Percentiles rank a stretch among this genome's conserved stretches.
phyloP scores from a whole-genome alignment of 1,140 invertebrate genomes.

The Nomia melanderi region DNA sequence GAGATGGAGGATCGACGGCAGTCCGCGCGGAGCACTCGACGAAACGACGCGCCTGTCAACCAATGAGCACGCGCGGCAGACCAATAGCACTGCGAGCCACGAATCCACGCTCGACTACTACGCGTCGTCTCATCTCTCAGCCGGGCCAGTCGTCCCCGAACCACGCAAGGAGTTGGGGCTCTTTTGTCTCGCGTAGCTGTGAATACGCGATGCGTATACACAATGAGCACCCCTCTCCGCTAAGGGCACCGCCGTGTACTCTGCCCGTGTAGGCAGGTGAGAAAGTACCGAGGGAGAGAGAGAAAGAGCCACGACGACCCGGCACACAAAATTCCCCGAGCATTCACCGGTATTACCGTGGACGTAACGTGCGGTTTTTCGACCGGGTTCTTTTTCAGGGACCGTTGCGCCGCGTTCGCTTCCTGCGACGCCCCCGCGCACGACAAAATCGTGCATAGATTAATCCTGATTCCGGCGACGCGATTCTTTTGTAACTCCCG shows the following conservation, averaged over 20 bases:
- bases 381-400: conserved; percentile 44
- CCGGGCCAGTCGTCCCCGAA: conserved; percentile 64
- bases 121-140: conserved; percentile 49
- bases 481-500: conserved; percentile 4
- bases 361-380: conserved; percentile 59
- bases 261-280: conserved; percentile 70
- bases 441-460: conserved; percentile 42
- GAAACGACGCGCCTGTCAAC: conserved; percentile 31
- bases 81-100: conserved; percentile 54
- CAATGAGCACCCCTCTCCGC: conserved; percentile 64
- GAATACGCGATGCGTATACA: conserved; percentile 75
- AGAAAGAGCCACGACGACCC: not conserved
- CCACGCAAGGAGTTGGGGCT: conserved; percentile 74
- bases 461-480: conserved; percentile 40
- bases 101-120: conserved; percentile 48
- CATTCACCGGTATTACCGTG: conserved; percentile 48
- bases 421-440: not conserved
- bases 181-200: conserved; percentile 76
- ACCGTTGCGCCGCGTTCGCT: conserved; percentile 14
- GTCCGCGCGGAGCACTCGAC: conserved; percentile 74
- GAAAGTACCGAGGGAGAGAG: conserved; percentile 58
- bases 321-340: conserved; percentile 59
- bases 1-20: conserved; percentile 18
- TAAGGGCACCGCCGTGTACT: conserved; percentile 62
- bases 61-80: conserved; percentile 62